Conservation (phyloP, 2,888 invertebrate species). For the Erynnis tages region DNA sequence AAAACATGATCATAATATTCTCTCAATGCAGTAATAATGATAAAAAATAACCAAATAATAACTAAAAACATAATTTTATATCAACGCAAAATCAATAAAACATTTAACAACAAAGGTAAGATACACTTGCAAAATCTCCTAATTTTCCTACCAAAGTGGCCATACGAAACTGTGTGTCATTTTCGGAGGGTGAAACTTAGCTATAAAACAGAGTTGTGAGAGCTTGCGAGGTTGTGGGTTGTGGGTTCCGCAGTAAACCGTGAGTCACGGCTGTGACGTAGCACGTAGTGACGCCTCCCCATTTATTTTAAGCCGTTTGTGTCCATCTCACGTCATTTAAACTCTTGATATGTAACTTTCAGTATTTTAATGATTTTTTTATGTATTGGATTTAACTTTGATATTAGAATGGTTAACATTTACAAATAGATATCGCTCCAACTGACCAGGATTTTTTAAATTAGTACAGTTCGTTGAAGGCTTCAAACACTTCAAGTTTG, state of each 20-base stretch:
- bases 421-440: too few relatives aligned
- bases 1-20: too few relatives aligned
- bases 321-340: background rate
- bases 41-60: too few relatives aligned
- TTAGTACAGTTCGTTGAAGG: too few relatives aligned
- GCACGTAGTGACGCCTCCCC: constrained; percentile 20
- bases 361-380: background rate
- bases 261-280: constrained; percentile 24
- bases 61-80: too few relatives aligned
- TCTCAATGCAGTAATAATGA: too few relatives aligned
- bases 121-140: background rate
- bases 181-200: constrained; percentile 23
- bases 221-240: too few relatives aligned
- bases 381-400: too few relatives aligned
- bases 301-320: constrained; percentile 13
- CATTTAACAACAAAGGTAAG: background rate
- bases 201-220: constrained; percentile 17
- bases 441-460: too few relatives aligned
- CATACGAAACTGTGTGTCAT: constrained; percentile 18
- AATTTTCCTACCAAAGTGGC: constrained; percentile 2
- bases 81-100: background rate
- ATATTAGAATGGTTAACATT: too few relatives aligned
- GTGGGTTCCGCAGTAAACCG: constrained; percentile 22
- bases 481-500: too few relatives aligned
- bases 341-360: too few relatives aligned